Evolutionary conservation across 2,113 vertebrate species (phyloP).

Genomic region (Callospermophilus lateralis): DNA sequence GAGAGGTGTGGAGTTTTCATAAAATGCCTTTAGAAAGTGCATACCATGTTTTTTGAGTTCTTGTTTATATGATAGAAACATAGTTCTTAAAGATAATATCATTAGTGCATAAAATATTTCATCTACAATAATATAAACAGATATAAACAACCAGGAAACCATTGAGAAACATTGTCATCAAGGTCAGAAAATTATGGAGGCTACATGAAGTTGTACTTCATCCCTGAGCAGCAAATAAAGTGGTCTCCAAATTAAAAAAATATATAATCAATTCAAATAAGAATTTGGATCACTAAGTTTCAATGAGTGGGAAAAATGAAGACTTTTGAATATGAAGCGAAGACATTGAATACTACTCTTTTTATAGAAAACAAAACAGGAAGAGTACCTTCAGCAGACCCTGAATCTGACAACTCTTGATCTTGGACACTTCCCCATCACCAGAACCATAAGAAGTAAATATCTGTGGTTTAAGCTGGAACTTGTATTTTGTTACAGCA

Average conservation of each 20-base stretch:
- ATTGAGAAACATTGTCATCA: not conserved
- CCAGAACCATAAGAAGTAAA: not conserved
- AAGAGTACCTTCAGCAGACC: not conserved
- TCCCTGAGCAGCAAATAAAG: constrained; percentile 35
- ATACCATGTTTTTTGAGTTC: not conserved
- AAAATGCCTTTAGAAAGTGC: constrained; percentile 37
- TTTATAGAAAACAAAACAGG: not conserved
- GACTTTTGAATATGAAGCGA: not conserved
- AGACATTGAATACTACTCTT: not conserved
- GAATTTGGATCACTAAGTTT: not conserved
- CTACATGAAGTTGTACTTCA: not conserved
- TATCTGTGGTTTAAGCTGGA: not conserved
- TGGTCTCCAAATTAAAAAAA: not conserved
- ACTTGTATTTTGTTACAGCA: too few relatives aligned
- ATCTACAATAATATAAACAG: constrained; percentile 25
- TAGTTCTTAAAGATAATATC: constrained; percentile 4
- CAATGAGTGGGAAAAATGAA: not conserved
- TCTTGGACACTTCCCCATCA: not conserved
- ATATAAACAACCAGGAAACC: constrained; percentile 58
- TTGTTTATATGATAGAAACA: constrained; percentile 24
- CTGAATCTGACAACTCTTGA: not conserved
- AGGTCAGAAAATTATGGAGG: constrained; percentile 54
- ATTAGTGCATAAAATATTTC: constrained; percentile 16
- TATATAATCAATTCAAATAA: not conserved
- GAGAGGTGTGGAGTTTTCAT: not conserved